Conservation (phyloP, 2,113 vertebrate species). For the Menura novaehollandiae region DNA sequence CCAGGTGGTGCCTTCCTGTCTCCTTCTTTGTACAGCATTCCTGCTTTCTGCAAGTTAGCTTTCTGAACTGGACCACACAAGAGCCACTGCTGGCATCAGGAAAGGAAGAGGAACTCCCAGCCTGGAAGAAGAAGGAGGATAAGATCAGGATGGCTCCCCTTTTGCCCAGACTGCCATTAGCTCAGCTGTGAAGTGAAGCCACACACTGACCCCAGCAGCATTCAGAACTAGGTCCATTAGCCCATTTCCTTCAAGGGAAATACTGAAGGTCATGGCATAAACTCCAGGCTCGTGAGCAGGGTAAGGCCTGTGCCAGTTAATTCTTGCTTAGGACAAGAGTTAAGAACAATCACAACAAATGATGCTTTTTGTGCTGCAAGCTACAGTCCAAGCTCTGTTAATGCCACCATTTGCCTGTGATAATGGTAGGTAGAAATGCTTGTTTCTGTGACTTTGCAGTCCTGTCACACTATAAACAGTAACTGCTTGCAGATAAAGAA, state of each 20-base stretch:
- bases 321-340: neutral
- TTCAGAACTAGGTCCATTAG: neutral
- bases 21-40: slow-evolving; percentile 30
- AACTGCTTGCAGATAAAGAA: neutral
- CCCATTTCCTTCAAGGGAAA: neutral
- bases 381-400: neutral
- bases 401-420: neutral
- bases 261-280: neutral
- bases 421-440: neutral
- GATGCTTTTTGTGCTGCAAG: neutral
- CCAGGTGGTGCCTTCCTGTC: slow-evolving; percentile 43
- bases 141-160: slow-evolving; percentile 27
- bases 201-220: neutral
- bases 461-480: neutral
- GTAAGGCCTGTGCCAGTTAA: neutral
- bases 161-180: neutral
- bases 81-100: slow-evolving; percentile 28
- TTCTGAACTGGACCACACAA: slow-evolving; percentile 40
- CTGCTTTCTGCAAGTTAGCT: slow-evolving; percentile 47
- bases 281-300: neutral
- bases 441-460: neutral
- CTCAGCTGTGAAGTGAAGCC: slow-evolving; percentile 10
- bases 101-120: slow-evolving; percentile 27
- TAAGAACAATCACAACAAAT: neutral
- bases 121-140: slow-evolving; percentile 64